Conservation (phyloP, 2,888 invertebrate species). For the Brachypalpus laphriformis region DNA sequence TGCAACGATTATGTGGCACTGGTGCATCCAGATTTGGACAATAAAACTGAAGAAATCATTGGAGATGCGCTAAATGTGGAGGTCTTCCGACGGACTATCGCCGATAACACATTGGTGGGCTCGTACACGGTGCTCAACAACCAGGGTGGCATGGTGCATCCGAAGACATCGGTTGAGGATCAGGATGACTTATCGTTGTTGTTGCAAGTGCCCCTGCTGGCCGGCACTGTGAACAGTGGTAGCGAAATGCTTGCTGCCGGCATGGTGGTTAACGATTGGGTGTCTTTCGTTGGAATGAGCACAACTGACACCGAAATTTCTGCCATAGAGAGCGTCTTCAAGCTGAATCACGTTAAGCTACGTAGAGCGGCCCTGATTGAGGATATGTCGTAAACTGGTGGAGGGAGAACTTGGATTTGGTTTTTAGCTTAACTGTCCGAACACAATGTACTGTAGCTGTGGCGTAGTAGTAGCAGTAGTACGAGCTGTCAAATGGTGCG, state of each 20-base stretch:
- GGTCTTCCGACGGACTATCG: constrained; percentile 97
- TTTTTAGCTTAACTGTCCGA: constrained; percentile 41
- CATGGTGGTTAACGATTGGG: constrained; percentile 99
- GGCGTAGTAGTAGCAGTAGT: no score
- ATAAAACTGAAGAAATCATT: constrained; percentile 97
- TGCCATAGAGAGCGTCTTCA: constrained; percentile 98
- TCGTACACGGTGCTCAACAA: constrained; percentile 97
- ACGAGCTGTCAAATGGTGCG: no score
- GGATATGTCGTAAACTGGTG: constrained; percentile 83
- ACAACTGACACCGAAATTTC: constrained; percentile 99
- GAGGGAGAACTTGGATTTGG: not conserved
- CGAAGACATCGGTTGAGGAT: constrained; percentile 95
- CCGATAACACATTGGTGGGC: constrained; percentile 97
- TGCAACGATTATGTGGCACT: constrained; percentile 99
- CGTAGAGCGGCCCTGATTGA: constrained; percentile 97
- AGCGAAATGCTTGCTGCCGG: constrained; percentile 98
- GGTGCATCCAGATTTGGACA: constrained; percentile 99
- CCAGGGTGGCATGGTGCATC: constrained; percentile 98
- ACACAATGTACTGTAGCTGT: no score
- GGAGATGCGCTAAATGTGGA: constrained; percentile 97
- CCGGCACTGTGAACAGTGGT: constrained; percentile 98
- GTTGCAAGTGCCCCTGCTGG: constrained; percentile 97
- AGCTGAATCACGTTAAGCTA: constrained; percentile 95
- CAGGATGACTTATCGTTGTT: constrained; percentile 98
- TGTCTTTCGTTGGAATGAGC: constrained; percentile 98